Conservation (phyloP, 2,888 invertebrate genomes). For the Aphodius sticticus region DNA sequence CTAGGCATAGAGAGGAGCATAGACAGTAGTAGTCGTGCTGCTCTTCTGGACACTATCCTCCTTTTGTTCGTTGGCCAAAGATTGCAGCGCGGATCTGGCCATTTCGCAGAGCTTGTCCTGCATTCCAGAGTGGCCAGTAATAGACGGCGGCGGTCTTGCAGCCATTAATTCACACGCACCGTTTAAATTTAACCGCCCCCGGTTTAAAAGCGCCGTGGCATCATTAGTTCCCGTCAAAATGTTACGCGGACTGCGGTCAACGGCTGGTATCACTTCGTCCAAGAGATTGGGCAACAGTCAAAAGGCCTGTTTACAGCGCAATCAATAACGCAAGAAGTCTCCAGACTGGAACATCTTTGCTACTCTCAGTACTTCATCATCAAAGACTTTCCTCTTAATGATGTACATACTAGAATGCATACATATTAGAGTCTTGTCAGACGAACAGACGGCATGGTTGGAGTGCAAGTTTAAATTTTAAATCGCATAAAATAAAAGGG, state of each 20-base stretch:
- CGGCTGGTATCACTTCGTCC: neutral
- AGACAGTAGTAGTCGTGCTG: neutral
- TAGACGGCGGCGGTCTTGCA: constrained; percentile 7
- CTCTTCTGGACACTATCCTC: constrained; percentile 19
- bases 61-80: constrained; percentile 14
- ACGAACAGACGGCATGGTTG: too few relatives aligned
- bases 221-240: constrained; percentile 15
- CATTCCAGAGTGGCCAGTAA: constrained; percentile 15
- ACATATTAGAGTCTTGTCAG: too few relatives aligned
- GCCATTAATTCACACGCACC: constrained; percentile 21
- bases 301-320: too few relatives aligned
- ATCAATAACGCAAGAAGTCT: too few relatives aligned
- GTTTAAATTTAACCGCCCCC: constrained; percentile 24
- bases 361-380: too few relatives aligned
- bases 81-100: neutral
- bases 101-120: neutral
- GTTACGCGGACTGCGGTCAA: neutral
- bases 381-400: too few relatives aligned
- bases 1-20: neutral
- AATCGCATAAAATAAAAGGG: too few relatives aligned
- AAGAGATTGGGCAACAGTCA: too few relatives aligned
- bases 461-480: too few relatives aligned
- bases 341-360: too few relatives aligned
- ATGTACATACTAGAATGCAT: too few relatives aligned
- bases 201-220: constrained; percentile 9